Evolutionary conservation across 2,113 vertebrate genomes (phyloP).

Genomic region (Tragelaphus strepsiceros): DNA sequence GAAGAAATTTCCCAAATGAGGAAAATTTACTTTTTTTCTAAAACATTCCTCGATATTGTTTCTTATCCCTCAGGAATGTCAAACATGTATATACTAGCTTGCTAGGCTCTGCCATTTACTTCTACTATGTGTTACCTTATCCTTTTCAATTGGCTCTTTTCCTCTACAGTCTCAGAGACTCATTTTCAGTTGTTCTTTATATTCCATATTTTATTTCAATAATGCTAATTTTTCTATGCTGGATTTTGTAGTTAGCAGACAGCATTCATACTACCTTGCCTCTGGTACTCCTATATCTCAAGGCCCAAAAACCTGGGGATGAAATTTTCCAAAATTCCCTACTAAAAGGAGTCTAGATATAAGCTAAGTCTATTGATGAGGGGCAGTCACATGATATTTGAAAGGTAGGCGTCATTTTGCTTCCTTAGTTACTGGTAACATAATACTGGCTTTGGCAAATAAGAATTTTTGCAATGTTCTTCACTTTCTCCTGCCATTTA

Average conservation of each 20-base stretch:
- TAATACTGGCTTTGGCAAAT: not conserved
- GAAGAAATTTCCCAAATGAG: not conserved
- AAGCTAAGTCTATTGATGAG: not conserved
- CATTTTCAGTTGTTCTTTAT: not conserved
- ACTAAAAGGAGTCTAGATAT: not conserved
- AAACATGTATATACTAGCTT: not conserved
- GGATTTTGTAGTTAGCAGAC: not conserved
- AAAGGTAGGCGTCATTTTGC: not conserved
- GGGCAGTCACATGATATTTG: not conserved
- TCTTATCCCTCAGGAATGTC: not conserved
- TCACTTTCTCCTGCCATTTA: not conserved
- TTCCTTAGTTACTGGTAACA: not conserved
- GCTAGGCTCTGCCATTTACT: not conserved
- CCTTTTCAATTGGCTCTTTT: not conserved
- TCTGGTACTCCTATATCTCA: not conserved
- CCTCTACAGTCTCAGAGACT: not conserved
- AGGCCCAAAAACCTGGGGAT: not conserved
- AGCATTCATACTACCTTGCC: not conserved
- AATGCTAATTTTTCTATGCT: not conserved
- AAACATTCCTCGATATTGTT: not conserved
- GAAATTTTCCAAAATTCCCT: not conserved
- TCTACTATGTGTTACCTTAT: not conserved
- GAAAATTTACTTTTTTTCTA: not conserved
- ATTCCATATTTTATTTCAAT: not conserved
- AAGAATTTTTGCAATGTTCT: not conserved